Evolutionary conservation across 2,888 invertebrate species (phyloP), one percentile per base, ranked within the genome.

Genomic region (Eristalinus aeneus): DNA sequence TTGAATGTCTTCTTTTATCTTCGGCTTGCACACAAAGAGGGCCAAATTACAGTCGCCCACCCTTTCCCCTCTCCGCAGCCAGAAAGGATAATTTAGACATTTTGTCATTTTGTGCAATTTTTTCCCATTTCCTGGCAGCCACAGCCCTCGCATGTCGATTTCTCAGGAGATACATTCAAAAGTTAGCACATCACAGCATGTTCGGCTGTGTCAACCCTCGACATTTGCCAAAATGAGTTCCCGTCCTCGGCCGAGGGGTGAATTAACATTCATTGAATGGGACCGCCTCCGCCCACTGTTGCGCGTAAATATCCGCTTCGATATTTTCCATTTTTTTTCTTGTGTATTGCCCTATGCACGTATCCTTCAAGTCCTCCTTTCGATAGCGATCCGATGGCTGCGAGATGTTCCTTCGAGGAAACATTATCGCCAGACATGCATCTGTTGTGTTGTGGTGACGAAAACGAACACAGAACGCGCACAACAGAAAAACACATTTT

Each of bases 361-460:
- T 20, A 16, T 71, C 23, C 36, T 73, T 27, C 67, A 22, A 32
- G 56, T 65, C 36, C 4, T 39, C 11, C 27, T 23, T 60, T 72
- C 74, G 75, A 84, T 84, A 67, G 73, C 71, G 76, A 86, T 82
- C 69, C 67, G 20, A 60, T 10, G 27, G 31, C 32, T 32, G 31
- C 32, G 39, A 32, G 67, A 75, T 46, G 34, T 61, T 67, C 64
- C 61, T 71, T 74, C 27, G 32, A 22, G 69, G 61, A 60, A 71
- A 82, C 65, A 82, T 86, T 86, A 82, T 80, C 74, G 32, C 32
- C 58, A 61, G 80, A 68, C 74, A 74, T 86, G 78, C 86, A 86
- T 86, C 86, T 86, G 86, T 86, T 86, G 82, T 86, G 54, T 86
- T 86, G 82, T 71, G 86, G 78, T 78, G 82, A 69, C 74, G 63